Evolutionary conservation across 2,888 invertebrate genomes (phyloP).

Genomic region (Eucera pruinosa): DNA sequence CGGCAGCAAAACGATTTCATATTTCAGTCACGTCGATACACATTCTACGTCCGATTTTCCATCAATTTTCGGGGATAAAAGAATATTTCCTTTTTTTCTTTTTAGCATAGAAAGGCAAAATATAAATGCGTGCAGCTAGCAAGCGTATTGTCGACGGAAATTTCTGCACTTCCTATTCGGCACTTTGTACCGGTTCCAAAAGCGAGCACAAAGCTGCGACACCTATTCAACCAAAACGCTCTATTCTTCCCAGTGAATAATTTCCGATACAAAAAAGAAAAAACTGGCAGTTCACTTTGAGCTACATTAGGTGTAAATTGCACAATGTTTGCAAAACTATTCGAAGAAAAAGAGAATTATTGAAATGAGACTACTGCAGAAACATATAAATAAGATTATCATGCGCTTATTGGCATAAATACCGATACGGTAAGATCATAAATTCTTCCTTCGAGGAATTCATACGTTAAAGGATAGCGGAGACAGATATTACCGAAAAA

Average conservation of each 20-base stretch:
- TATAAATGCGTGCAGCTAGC: neutral
- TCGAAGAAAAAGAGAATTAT: neutral
- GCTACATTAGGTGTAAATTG: no score
- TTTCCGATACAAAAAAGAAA: neutral
- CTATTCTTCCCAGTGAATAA: constrained; percentile 7
- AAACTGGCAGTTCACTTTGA: no score
- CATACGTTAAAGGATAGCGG: neutral
- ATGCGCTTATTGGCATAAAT: neutral
- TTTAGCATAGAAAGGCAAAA: neutral
- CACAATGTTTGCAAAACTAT: neutral
- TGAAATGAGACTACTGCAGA: neutral
- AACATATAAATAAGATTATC: constrained; percentile 10
- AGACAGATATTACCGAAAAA: neutral
- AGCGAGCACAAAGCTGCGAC: neutral
- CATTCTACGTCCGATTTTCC: constrained; percentile 29
- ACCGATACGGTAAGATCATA: neutral
- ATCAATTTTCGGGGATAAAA: constrained; percentile 3
- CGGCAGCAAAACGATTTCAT: constrained; percentile 10
- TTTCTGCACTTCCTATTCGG: constrained; percentile 9
- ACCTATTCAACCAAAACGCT: constrained; percentile 3
- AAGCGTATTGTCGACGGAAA: constrained; percentile 7
- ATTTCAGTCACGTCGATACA: constrained; percentile 2
- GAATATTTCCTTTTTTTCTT: neutral
- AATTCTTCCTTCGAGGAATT: constrained; percentile 5
- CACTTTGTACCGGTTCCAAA: constrained; percentile 14